phyloP scores from a whole-genome alignment of 2,113 vertebrate species.

The Trachemys scripta region DNA sequence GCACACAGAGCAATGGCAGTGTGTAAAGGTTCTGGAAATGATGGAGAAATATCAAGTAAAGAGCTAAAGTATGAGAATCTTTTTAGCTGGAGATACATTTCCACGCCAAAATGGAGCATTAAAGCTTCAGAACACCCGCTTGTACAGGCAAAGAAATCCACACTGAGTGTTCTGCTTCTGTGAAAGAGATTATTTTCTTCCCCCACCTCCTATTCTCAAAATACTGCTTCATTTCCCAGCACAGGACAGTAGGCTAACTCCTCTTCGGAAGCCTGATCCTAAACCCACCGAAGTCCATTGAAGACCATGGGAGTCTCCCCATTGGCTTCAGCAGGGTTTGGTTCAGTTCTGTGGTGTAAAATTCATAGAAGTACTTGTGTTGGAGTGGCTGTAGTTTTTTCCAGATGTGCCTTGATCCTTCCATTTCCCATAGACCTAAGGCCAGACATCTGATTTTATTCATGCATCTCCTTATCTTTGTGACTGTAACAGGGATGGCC shows the following conservation, averaged over 20 bases:
- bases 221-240: not conserved
- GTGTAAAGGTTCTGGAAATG: not conserved
- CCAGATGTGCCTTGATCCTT: not conserved
- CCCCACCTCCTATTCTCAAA: not conserved
- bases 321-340: not conserved
- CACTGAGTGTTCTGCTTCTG: not conserved
- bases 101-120: constrained; percentile 34
- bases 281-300: not conserved
- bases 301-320: not conserved
- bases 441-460: not conserved
- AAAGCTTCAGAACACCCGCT: constrained; percentile 28
- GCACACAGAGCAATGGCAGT: not conserved
- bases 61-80: not conserved
- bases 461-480: constrained; percentile 1
- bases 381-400: constrained; percentile 16
- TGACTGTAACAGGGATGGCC: not conserved
- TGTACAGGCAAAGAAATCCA: not conserved
- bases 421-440: constrained; percentile 7
- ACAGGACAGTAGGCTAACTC: not conserved
- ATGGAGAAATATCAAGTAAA: not conserved
- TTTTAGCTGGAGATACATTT: not conserved
- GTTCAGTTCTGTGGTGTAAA: accelerated
- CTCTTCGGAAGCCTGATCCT: not conserved
- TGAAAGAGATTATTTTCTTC: not conserved
- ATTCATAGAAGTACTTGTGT: not conserved